Evolutionary conservation across 2,113 vertebrate species (phyloP).

Genomic region (Noctilio leporinus): DNA sequence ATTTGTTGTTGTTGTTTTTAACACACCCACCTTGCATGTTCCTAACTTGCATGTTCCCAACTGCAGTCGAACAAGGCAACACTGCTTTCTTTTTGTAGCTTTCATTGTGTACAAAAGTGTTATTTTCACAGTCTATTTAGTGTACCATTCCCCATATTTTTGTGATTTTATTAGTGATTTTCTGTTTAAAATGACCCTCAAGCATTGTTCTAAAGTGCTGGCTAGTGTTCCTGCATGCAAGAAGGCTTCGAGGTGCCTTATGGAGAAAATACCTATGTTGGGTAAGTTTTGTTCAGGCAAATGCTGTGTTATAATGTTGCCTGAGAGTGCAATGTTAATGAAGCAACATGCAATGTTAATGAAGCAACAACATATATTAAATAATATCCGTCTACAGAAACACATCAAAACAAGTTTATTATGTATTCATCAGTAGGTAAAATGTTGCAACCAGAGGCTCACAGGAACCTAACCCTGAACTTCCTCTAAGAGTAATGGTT

Average conservation of each 20-base stretch:
- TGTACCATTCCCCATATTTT: neutral
- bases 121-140: neutral
- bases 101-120: neutral
- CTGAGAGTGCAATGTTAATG: neutral
- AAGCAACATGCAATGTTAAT: neutral
- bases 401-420: neutral
- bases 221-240: neutral
- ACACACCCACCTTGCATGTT: neutral
- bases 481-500: neutral
- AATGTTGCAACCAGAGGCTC: neutral
- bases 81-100: neutral
- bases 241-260: neutral
- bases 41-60: neutral
- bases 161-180: neutral
- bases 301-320: neutral
- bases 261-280: neutral
- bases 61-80: neutral
- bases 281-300: neutral
- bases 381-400: neutral
- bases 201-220: neutral
- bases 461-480: neutral
- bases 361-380: neutral
- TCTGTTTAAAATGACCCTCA: neutral
- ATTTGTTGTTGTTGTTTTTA: neutral
- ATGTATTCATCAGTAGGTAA: neutral